phyloP scores from a whole-genome alignment of 2,113 vertebrate genomes.

The Erpornis zantholeuca region DNA sequence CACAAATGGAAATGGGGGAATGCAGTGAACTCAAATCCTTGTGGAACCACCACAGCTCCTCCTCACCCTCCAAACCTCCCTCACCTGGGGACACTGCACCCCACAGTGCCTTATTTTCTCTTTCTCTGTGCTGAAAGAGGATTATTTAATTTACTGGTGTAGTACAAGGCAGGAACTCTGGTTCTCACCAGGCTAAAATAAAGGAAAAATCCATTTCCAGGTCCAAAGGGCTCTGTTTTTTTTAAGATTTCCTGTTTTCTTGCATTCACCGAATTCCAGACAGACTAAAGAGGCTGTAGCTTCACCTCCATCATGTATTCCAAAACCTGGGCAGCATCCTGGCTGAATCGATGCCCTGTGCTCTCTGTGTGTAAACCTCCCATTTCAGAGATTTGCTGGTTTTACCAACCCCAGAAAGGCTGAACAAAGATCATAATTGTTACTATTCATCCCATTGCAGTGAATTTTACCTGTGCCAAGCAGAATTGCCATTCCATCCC shows the following conservation, averaged over 20 bases:
- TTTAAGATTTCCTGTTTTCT: background rate
- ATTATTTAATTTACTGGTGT: background rate
- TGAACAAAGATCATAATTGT: background rate
- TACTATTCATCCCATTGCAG: accelerated
- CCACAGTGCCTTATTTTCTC: background rate
- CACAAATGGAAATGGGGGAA: background rate
- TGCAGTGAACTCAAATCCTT: background rate
- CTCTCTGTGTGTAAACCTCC: background rate
- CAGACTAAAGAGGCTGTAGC: background rate
- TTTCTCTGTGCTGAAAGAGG: background rate
- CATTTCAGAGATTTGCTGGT: background rate
- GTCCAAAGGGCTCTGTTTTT: background rate
- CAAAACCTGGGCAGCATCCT: background rate
- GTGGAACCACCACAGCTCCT: background rate
- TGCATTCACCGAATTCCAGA: background rate
- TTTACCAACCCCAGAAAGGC: background rate
- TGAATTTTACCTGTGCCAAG: background rate
- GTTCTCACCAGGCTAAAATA: background rate
- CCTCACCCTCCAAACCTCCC: background rate
- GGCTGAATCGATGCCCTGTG: background rate
- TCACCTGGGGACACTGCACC: background rate
- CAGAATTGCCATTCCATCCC: background rate
- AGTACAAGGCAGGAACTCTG: background rate
- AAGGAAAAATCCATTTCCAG: background rate
- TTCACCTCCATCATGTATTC: background rate